These are phyloP conservation scores for Nixonia krombeini DNA, from an alignment of 1,140 invertebrate species.

Conservation along the genomic window DNA sequence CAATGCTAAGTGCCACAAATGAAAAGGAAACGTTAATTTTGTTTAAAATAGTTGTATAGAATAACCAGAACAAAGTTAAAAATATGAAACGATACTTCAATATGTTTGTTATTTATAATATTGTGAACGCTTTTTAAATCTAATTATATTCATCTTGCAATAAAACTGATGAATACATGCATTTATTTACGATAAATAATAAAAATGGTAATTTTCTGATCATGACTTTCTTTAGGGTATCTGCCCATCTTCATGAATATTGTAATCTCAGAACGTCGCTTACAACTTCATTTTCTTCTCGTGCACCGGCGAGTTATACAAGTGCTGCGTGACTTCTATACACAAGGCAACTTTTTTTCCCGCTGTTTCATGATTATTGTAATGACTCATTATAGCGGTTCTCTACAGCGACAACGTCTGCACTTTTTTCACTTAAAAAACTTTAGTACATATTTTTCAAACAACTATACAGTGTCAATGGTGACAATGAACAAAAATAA, in stretches of 20 bases:
- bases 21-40: too few relatives aligned
- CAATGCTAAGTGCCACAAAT: too few relatives aligned
- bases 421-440: constrained; percentile 30
- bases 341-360: constrained; percentile 42
- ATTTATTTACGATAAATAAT: too few relatives aligned
- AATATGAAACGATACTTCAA: too few relatives aligned
- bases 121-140: too few relatives aligned
- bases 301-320: constrained; percentile 31
- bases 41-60: too few relatives aligned
- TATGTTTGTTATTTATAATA: too few relatives aligned
- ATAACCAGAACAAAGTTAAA: too few relatives aligned
- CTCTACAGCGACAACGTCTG: constrained; percentile 38
- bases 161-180: too few relatives aligned
- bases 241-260: constrained; percentile 12
- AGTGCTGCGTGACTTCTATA: constrained; percentile 36
- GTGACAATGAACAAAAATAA: background rate
- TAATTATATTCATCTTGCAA: too few relatives aligned
- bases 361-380: constrained; percentile 34
- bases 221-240: constrained; percentile 25
- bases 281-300: constrained; percentile 16
- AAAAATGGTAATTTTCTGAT: constrained; percentile 18
- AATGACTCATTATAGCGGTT: constrained; percentile 46
- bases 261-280: constrained; percentile 10
- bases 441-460: constrained; percentile 3
- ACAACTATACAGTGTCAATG: background rate